Evolutionary conservation across 2,888 invertebrate genomes (phyloP).

Genomic region (Atethmia centrago): DNA sequence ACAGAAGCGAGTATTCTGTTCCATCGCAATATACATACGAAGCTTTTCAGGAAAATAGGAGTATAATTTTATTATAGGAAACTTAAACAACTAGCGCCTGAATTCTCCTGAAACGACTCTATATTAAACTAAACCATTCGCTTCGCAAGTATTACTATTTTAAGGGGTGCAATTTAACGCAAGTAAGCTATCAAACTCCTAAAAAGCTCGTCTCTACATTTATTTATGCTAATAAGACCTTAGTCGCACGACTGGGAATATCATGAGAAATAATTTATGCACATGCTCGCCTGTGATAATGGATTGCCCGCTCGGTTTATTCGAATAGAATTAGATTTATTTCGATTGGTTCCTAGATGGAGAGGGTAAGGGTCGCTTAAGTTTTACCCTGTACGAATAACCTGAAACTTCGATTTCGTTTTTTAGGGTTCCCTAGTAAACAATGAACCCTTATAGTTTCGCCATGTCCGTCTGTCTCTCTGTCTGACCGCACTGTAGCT

Average conservation of each 20-base stretch:
- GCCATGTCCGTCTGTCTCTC: too few relatives aligned
- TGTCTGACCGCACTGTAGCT: too few relatives aligned
- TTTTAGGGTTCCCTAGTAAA: too few relatives aligned
- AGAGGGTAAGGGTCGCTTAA: neutral
- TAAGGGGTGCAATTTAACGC: conserved; percentile 27
- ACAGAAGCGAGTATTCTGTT: neutral
- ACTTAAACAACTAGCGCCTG: neutral
- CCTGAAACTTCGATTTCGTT: neutral
- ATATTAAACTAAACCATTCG: conserved; percentile 1
- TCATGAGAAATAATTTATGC: conserved; percentile 50
- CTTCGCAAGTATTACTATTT: conserved; percentile 4
- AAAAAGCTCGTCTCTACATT: conserved; percentile 42
- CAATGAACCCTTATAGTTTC: too few relatives aligned
- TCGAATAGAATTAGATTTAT: conserved; percentile 12
- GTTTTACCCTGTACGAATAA: conserved; percentile 2
- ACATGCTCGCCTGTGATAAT: conserved; percentile 43
- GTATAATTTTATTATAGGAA: neutral
- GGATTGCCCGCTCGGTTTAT: conserved; percentile 17
- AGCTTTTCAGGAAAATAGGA: neutral
- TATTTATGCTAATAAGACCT: conserved; percentile 60
- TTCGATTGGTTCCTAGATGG: conserved; percentile 2
- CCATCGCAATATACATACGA: neutral
- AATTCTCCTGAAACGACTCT: neutral
- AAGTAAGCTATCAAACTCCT: conserved; percentile 37
- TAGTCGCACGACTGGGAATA: conserved; percentile 30